Base-by-base conservation (phyloP, 2,797 vertebrate genomes). In the Chelonia mydas region DNA sequence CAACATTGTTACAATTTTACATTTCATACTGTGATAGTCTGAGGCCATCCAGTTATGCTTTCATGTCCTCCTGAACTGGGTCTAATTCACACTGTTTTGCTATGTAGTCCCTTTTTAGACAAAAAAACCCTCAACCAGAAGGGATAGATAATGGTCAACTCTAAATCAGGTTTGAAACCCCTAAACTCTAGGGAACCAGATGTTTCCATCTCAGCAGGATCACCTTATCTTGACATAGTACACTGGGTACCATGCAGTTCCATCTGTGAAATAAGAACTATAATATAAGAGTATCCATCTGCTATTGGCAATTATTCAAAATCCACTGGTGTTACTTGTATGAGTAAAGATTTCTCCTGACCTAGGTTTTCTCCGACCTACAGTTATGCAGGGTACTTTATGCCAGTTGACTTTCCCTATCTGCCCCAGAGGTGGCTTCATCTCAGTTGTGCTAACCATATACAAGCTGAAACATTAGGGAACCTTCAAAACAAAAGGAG, bases 191-290 rank as follows among this genome's bases (percentile, higher is more conserved):
- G 7, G 19, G 21, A 72, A 72, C 10, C 37, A 72, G 68, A 72
- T 25, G 17, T 37, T 25, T 83, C 59, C 61, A 92, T 72, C 41
- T 77, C 84, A 92, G 55, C 53, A 77, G 89, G 37, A 88, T 77
- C 37, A 85, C 1, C 77, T 79, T 89, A 19, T 0, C 1, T 47
- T 31, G 10, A 25, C 28, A 11, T 50, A 13, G 3, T 1, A 13
- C 6, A 19, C 4, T 61, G 11, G 2, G 0, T 21, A 51, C 55
- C 45, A 27, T 49, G 27, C 74, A 45, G 27, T 77, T 45, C 78
- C 89, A 37, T 41, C 27, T 5, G 3, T 55, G 76, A 80, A 84
- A 9, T 16, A 74, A 50, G 2, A 81, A 51, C 13, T 8, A 47
- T 47, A 49, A 47, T 41, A 27, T 6, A 41, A 76, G 13, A 72